These are phyloP conservation scores for Plutella xylostella DNA, from an alignment of 2,888 invertebrate species.

Conservation along the genomic window DNA sequence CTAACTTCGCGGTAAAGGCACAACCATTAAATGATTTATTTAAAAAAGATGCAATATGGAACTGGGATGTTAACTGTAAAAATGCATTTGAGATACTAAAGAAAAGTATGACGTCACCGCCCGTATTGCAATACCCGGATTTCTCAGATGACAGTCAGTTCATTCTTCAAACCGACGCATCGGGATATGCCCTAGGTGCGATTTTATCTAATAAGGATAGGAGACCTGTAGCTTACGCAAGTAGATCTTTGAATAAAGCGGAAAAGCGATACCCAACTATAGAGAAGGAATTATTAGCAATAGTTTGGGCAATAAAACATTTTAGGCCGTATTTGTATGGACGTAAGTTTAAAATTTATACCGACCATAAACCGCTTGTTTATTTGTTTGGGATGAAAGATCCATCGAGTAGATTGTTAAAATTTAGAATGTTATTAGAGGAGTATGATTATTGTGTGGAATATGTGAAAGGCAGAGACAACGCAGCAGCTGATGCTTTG, in stretches of 20 bases:
- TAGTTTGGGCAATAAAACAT: not conserved
- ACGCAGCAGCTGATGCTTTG: slow-evolving; percentile 17
- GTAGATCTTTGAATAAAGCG: slow-evolving; percentile 1
- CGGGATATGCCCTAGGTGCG: no score
- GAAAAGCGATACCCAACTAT: slow-evolving; percentile 3
- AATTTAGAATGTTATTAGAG: slow-evolving; percentile 15
- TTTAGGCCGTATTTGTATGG: not conserved
- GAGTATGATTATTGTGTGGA: slow-evolving; percentile 15
- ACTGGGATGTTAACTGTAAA: no score
- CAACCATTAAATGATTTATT: no score
- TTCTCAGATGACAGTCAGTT: no score
- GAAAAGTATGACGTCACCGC: no score
- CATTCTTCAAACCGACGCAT: no score
- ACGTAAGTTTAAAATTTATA: no score
- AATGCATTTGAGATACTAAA: no score
- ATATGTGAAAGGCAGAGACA: slow-evolving; percentile 11
- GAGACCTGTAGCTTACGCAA: slow-evolving; percentile 3
- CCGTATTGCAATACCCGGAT: no score
- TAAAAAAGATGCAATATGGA: no score
- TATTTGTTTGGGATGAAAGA: slow-evolving; percentile 16
- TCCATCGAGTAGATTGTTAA: slow-evolving; percentile 16
- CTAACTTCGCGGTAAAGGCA: no score
- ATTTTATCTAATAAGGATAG: not conserved
- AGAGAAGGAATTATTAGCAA: slow-evolving; percentile 2
- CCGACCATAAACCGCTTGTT: no score